These are phyloP conservation scores for Polietes domitor DNA, from an alignment of 2,888 invertebrate genomes.

Conservation along the genomic window DNA sequence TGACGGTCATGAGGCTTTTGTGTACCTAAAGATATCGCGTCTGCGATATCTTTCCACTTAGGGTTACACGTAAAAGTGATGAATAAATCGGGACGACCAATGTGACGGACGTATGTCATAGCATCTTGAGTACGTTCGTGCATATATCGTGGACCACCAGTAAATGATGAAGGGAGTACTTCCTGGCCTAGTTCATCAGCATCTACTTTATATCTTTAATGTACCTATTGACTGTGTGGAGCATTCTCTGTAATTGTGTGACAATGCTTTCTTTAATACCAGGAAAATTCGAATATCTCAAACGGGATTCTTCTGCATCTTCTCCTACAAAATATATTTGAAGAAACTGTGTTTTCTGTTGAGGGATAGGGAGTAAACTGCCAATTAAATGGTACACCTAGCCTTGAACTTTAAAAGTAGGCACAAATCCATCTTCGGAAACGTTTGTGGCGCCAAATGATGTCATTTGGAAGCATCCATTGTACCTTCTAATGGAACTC, in stretches of 20 bases:
- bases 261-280: background rate
- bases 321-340: slow-evolving; percentile 40
- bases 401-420: background rate
- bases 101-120: no score
- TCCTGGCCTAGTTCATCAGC: no score
- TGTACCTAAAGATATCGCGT: no score
- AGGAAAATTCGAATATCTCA: background rate
- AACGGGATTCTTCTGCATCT: background rate
- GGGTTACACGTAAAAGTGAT: no score
- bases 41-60: no score
- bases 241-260: background rate
- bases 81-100: no score
- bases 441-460: slow-evolving; percentile 1
- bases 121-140: no score
- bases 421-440: slow-evolving; percentile 1
- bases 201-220: slow-evolving; percentile 9
- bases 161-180: no score
- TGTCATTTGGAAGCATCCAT: slow-evolving; percentile 33
- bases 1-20: no score
- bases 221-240: slow-evolving; percentile 1
- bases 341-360: background rate
- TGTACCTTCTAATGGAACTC: background rate
- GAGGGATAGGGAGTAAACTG: background rate
- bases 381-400: slow-evolving; percentile 6
- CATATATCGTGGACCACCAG: no score